Evolutionary conservation across 2,113 vertebrate species (phyloP).

Genomic region (Caracal caracal): DNA sequence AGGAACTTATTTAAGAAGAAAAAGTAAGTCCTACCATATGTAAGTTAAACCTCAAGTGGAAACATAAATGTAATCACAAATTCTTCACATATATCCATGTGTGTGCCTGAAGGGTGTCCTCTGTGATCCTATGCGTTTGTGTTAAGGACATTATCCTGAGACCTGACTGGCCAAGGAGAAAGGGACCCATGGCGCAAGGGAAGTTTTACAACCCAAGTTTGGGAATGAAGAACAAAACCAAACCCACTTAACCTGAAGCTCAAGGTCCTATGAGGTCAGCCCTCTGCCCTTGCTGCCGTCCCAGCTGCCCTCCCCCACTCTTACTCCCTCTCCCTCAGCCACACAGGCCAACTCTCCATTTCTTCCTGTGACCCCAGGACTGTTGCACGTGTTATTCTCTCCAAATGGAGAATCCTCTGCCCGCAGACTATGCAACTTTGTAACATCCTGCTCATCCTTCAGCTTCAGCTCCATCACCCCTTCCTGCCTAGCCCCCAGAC

Average conservation of each 20-base stretch:
- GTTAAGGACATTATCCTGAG: background rate
- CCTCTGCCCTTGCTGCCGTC: background rate
- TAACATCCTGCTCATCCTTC: background rate
- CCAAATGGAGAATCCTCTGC: background rate
- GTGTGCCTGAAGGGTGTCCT: background rate
- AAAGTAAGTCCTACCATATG: background rate
- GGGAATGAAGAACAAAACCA: background rate
- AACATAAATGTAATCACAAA: background rate
- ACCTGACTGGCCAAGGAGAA: background rate
- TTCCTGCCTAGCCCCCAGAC: background rate
- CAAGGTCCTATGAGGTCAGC: background rate
- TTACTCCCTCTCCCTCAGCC: background rate
- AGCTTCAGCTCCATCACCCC: background rate
- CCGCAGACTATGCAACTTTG: background rate
- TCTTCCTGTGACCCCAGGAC: background rate
- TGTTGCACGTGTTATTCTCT: fast-evolving
- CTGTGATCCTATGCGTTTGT: background rate
- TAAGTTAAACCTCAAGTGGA: background rate
- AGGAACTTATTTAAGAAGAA: background rate
- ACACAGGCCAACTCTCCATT: background rate
- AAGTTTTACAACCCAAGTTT: background rate
- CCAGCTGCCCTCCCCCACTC: background rate
- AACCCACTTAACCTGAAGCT: background rate
- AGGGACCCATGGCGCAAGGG: background rate
- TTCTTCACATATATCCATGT: background rate